Conservation (phyloP, 1,140 invertebrate genomes). For the Nephotettix cincticeps region DNA sequence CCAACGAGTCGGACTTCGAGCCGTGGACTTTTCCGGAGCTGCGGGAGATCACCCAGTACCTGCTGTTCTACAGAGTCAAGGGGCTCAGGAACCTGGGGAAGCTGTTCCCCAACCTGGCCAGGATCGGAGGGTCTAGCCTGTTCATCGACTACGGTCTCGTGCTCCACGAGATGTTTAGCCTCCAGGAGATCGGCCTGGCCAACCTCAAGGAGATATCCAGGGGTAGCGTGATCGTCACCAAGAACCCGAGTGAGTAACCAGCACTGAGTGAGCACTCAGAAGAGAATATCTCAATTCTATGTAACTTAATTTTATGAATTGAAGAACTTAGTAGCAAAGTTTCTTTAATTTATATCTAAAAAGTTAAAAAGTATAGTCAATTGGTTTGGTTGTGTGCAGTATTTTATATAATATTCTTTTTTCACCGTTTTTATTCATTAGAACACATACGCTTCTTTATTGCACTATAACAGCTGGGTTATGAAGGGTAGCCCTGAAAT, state of each 20-base stretch:
- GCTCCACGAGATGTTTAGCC: slow-evolving; percentile 71
- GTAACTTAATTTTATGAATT: no score
- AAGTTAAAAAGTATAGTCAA: no score
- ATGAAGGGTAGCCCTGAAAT: no score
- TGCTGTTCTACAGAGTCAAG: slow-evolving; percentile 73
- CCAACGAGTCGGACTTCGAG: slow-evolving; percentile 32
- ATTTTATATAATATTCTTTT: no score
- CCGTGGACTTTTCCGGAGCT: slow-evolving; percentile 50
- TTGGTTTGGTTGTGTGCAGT: no score
- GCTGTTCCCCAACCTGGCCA: slow-evolving; percentile 92
- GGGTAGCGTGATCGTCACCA: not conserved
- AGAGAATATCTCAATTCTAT: no score
- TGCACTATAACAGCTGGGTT: no score
- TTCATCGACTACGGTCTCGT: slow-evolving; percentile 88
- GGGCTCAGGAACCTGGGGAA: slow-evolving; percentile 75
- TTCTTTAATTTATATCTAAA: no score
- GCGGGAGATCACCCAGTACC: slow-evolving; percentile 60
- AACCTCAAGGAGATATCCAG: not conserved
- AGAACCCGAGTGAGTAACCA: slow-evolving; percentile 16
- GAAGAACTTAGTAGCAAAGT: no score
- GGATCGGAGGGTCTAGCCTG: slow-evolving; percentile 84
- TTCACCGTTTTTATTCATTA: no score
- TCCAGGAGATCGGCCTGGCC: slow-evolving; percentile 45
- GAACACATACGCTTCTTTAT: no score
- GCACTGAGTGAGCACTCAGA: no score